phyloP scores from a whole-genome alignment of 2,113 vertebrate species.

The Eurystomus gularis region DNA sequence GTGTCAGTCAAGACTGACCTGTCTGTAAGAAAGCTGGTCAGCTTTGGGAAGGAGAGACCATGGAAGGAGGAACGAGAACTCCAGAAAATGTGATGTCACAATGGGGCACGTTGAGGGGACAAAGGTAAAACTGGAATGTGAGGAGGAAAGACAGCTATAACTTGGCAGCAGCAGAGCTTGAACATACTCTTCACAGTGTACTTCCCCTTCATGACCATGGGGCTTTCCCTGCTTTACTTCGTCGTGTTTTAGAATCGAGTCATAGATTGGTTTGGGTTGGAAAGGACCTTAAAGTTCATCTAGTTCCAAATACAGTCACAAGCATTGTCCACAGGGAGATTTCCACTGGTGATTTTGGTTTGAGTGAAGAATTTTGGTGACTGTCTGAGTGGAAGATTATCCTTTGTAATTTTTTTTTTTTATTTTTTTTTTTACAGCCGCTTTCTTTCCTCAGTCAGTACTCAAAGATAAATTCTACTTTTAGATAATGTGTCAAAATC shows the following conservation, averaged over 20 bases:
- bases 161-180: background rate
- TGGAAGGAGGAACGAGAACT: background rate
- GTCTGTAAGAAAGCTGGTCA: background rate
- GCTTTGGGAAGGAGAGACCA: background rate
- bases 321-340: background rate
- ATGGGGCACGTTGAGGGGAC: background rate
- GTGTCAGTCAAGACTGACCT: background rate
- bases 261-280: background rate
- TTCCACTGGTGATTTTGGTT: background rate
- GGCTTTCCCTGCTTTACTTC: background rate
- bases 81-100: background rate
- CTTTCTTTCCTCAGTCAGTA: background rate
- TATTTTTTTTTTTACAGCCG: background rate
- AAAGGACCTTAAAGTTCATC: background rate
- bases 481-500: background rate
- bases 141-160: too few relatives aligned
- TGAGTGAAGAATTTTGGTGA: background rate
- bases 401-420: background rate
- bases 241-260: background rate
- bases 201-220: accelerated
- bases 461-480: background rate
- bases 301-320: background rate
- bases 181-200: accelerated
- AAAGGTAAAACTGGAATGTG: accelerated
- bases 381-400: background rate